These are phyloP conservation scores for Laticauda colubrina DNA, from an alignment of 2,113 vertebrate genomes.

Conservation along the genomic window DNA sequence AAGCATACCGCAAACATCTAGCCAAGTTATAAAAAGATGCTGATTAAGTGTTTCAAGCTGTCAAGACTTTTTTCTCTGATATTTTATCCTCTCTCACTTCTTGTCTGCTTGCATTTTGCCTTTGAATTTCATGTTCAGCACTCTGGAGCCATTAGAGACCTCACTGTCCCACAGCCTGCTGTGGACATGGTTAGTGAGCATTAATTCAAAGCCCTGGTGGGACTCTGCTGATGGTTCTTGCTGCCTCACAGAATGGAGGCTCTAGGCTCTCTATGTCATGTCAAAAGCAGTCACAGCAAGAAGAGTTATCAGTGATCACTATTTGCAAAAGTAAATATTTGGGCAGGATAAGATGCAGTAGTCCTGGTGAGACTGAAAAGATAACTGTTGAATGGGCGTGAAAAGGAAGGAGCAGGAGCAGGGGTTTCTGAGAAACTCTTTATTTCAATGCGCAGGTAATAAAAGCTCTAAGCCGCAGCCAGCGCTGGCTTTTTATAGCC, in stretches of 20 bases:
- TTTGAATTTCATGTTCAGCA: neutral
- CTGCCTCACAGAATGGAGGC: neutral
- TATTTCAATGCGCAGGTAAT: too few relatives aligned
- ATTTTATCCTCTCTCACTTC: neutral
- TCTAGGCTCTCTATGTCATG: neutral
- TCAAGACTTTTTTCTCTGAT: neutral
- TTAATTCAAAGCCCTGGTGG: constrained; percentile 32
- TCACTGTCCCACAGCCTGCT: constrained; percentile 1
- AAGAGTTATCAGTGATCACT: neutral
- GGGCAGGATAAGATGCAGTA: neutral
- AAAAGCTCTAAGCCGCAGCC: too few relatives aligned
- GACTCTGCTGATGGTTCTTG: accelerated
- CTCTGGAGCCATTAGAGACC: neutral
- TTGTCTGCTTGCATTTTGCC: neutral
- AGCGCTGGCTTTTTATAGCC: too few relatives aligned
- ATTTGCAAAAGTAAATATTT: constrained; percentile 5
- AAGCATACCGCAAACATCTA: neutral
- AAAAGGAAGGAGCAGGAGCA: too few relatives aligned
- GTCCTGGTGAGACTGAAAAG: accelerated
- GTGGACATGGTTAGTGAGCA: neutral
- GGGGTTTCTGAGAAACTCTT: too few relatives aligned
- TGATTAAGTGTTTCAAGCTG: neutral
- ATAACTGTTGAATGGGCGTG: neutral
- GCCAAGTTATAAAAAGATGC: neutral
- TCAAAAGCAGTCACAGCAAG: constrained; percentile 16